Evolutionary conservation across 2,113 vertebrate species (phyloP).

Genomic region (Actenoides lindsayi): DNA sequence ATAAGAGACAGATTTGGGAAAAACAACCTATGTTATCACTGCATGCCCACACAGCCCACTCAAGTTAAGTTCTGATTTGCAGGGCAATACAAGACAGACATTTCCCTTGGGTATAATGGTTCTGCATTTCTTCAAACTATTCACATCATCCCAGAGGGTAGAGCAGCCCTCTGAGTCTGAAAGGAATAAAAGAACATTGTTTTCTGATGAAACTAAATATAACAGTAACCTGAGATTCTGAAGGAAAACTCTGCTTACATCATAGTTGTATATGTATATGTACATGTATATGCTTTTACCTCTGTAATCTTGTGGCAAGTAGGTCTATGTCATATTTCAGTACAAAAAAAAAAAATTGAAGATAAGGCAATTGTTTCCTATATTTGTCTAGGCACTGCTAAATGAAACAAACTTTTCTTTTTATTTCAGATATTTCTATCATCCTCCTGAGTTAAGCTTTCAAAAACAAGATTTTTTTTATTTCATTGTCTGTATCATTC

Average conservation of each 20-base stretch:
- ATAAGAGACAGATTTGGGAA: neutral
- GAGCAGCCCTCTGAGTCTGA: neutral
- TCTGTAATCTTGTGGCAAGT: neutral
- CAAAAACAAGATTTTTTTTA: neutral
- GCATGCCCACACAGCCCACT: no score
- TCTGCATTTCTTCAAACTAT: neutral
- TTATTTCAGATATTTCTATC: neutral
- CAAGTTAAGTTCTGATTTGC: neutral
- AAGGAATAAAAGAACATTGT: neutral
- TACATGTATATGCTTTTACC: neutral
- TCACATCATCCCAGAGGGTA: neutral
- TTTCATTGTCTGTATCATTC: neutral
- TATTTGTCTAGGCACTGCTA: neutral
- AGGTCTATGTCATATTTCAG: neutral
- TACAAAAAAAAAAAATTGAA: neutral
- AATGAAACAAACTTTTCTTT: neutral
- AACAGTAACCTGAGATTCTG: neutral
- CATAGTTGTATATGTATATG: neutral
- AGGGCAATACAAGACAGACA: neutral
- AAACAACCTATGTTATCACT: no score
- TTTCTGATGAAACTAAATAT: neutral
- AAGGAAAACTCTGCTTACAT: neutral
- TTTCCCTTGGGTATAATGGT: neutral
- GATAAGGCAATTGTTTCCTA: neutral
- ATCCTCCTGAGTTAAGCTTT: neutral